A percentile compares a stretch with the other conserved stretches of the same genome.
These are phyloP conservation scores for Paradoxurus hermaphroditus DNA, from an alignment of 2,113 vertebrate species.

Conservation along the genomic window DNA sequence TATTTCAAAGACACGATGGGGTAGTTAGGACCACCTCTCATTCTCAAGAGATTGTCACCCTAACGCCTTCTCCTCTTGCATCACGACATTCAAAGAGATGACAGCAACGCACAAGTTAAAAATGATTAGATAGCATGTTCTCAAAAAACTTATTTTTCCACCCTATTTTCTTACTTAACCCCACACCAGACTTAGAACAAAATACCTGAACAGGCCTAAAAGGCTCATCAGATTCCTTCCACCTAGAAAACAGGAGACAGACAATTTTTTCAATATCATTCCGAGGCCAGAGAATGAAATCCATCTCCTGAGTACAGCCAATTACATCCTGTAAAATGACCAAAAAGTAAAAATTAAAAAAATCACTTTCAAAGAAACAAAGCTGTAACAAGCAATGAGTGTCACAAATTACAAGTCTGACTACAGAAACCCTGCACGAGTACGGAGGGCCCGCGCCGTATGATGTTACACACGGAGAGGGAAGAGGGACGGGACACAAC, in stretches of 20 bases:
- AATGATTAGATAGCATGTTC: not conserved
- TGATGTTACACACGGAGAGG: not conserved
- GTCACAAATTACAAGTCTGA: not conserved
- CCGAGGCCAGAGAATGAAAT: constrained; percentile 99
- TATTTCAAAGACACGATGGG: not conserved
- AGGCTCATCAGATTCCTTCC: constrained; percentile 98
- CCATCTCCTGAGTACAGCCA: constrained; percentile 99
- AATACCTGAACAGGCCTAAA: constrained; percentile 98
- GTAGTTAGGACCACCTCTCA: not conserved
- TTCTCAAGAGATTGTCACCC: not conserved
- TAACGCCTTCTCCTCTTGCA: not conserved
- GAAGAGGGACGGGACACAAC: not conserved
- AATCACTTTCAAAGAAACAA: not conserved
- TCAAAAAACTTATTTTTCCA: no score
- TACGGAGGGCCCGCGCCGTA: not conserved
- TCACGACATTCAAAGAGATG: not conserved
- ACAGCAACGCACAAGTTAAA: not conserved
- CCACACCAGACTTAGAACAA: not conserved
- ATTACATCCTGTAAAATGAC: constrained; percentile 91
- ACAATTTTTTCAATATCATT: constrained; percentile 99
- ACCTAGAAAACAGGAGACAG: constrained; percentile 98
- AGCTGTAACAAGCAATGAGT: not conserved
- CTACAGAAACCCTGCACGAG: not conserved
- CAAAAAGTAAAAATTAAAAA: not conserved
- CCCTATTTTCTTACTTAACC: not conserved